Conservation (phyloP, 2,888 invertebrate species). For the Leptodirus hochenwartii region DNA sequence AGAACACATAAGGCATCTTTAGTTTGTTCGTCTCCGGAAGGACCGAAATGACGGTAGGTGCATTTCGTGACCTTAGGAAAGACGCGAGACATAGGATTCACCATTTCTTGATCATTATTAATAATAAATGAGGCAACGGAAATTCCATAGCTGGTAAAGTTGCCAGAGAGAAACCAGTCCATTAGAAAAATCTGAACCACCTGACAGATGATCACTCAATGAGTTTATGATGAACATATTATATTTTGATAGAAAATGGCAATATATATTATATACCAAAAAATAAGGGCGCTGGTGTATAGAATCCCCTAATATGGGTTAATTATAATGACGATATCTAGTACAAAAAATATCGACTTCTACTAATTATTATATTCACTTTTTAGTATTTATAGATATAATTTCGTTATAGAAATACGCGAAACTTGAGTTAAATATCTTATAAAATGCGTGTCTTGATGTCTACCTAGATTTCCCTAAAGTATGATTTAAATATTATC, state of each 20-base stretch:
- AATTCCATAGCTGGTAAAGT: constrained; percentile 41
- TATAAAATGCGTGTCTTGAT: too few species aligned
- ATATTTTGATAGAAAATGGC: too few species aligned
- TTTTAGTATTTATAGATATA: too few species aligned
- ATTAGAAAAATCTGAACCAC: constrained; percentile 48
- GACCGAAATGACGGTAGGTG: constrained; percentile 36
- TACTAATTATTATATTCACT: neutral
- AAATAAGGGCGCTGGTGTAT: neutral
- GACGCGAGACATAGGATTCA: constrained; percentile 41
- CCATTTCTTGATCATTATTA: too few species aligned
- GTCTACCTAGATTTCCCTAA: too few species aligned
- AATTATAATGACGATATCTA: neutral
- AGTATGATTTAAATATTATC: too few species aligned
- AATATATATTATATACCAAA: too few species aligned
- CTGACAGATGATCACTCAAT: constrained; percentile 24
- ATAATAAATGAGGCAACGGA: constrained; percentile 31
- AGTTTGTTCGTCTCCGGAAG: constrained; percentile 28
- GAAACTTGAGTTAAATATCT: too few species aligned
- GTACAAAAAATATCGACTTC: neutral
- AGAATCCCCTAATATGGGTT: neutral
- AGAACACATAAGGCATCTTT: constrained; percentile 53
- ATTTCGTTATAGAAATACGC: too few species aligned
- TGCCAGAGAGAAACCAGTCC: constrained; percentile 43
- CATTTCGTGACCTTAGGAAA: constrained; percentile 56
- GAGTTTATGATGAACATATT: too few species aligned